Evolutionary conservation across 2,113 vertebrate genomes (phyloP), one percentile per base, ranked within the genome.

Genomic region (Zeus faber): DNA sequence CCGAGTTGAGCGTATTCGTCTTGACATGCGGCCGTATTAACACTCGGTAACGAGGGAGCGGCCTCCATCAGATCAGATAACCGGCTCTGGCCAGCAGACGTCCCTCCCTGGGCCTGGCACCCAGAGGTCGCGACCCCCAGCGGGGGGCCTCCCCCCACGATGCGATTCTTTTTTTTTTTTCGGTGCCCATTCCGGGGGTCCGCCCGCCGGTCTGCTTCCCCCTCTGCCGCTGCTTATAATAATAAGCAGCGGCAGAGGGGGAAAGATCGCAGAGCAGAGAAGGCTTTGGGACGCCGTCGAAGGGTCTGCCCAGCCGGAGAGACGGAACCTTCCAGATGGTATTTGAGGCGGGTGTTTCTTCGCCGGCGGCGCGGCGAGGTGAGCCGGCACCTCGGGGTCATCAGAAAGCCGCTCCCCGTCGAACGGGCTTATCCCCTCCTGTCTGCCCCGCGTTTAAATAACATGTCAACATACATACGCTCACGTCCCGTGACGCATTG

Each of bases 21-120:
- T 83, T 89, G 88, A 91, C 87, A 80, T 83, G 64, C n/a, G 61
- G 80, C 82, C 61, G 81, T 76, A 87, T 89, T 82, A 90, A 87
- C 83, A 84, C 86, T 79, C 75, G 29, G 45, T 89, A 91, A 90
- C 81, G 78, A 89, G 87, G 79, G 82, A 80, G 72, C 72, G 37
- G 66, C 60, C 71, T 83, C 78, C 50, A 82, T 87, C 78, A 85
- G 80, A 89, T 86, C 81, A 79, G 80, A 86, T 88, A 84, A 87
- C 80, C 74, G 55, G 76, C 84, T 85, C 77, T 62, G 74, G 62
- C 75, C 72, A 77, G 79, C 68, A 61, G 80, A 54, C 78, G 78
- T 79, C 74, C 82, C 80, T 81, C 84, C 66, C 77, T 54, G 77
- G 87, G 85, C 81, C 83, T 82, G 85, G 77, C 90, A 87, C 86